Base-by-base conservation (phyloP, 1,140 invertebrate genomes). In the Drosophila orosa region DNA sequence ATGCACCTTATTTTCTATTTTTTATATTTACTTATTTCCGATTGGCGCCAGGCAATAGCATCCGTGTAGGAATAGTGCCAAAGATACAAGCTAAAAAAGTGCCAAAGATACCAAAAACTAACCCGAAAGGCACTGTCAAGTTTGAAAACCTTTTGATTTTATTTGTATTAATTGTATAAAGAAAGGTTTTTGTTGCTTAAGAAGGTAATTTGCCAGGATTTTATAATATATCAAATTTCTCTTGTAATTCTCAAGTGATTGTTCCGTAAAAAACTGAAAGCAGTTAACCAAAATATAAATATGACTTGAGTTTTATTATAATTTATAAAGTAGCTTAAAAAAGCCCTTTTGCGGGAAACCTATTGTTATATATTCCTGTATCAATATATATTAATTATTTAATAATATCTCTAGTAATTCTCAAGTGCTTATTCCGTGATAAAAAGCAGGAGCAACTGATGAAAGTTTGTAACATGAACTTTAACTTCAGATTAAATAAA, bases 1-100 rank as follows among this genome's bases (percentile, higher is more conserved):
- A 52, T 75, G 71, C 66, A 69, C 61, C 47, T 69, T 56, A 17
- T 12, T 29, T 47, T 58, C 29, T 19, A 19, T 29, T 19, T 15
- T 24, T 24, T 35, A 24, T 8, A n/a, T 17, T 35, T 31, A 25
- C 37, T 25, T 13, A 13, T 25, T 57, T 42, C 44, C 57, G 33
- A 47, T 29, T 65, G 62, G 57, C 62, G 33, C 54, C 60, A 67
- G 52, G 31, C 48, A 42, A 44, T 55, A 37, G 52, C 19, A 35
- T 31, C 15, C 25, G 33, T 50, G 40, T 29, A 27, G 31, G 5
- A 19, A n/a, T 5, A 15, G 12, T 24, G 59, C 47, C 25, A 29
- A 29, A 48, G n/a, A 48, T 48, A 12, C n/a, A 48, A 12, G n/a
- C 15, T 12, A 0, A 17, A 7, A 22, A 42, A 17, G 3, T 42